phyloP scores from a whole-genome alignment of 2,888 invertebrate species.

The Ochropleura plecta region DNA sequence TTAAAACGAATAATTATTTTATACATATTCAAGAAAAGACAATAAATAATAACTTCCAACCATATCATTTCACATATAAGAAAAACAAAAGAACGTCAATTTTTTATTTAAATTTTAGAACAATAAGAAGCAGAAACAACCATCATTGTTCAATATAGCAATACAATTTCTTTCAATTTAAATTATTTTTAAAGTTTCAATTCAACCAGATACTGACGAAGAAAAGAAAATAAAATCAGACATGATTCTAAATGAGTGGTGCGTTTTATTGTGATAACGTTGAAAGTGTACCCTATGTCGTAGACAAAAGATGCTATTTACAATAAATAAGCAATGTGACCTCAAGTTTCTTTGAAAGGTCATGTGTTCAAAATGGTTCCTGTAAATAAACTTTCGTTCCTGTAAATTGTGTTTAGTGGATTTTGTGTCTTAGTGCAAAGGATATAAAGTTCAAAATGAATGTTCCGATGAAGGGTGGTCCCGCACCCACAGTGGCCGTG shows the following conservation, averaged over 20 bases:
- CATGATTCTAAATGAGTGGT: constrained; percentile 68
- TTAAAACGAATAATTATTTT: constrained; percentile 10
- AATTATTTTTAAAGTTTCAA: constrained; percentile 32
- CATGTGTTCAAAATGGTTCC: constrained; percentile 45
- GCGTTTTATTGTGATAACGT: constrained; percentile 65
- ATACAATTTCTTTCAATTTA: constrained; percentile 23
- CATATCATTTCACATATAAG: constrained; percentile 60
- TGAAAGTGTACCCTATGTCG: constrained; percentile 47
- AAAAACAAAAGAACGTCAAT: constrained; percentile 51
- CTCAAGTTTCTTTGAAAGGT: constrained; percentile 11
- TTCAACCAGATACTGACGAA: constrained; percentile 34
- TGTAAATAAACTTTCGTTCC: constrained; percentile 28
- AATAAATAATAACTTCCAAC: constrained; percentile 57
- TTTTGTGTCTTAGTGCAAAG: constrained; percentile 27
- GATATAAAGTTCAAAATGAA: constrained; percentile 75
- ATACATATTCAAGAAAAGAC: constrained; percentile 40
- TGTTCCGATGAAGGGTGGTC: constrained; percentile 82
- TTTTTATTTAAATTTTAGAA: constrained; percentile 41
- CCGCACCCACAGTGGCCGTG: constrained; percentile 91
- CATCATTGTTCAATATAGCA: constrained; percentile 22
- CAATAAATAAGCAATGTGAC: constrained; percentile 14
- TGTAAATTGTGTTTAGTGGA: constrained; percentile 13
- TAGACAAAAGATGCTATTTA: constrained; percentile 31
- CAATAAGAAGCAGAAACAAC: not conserved
- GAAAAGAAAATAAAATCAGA: constrained; percentile 51